A percentile compares a stretch with the other conserved stretches of the same genome.
Conservation (phyloP, 2,797 vertebrate species). For the Tokudaia muenninki region DNA sequence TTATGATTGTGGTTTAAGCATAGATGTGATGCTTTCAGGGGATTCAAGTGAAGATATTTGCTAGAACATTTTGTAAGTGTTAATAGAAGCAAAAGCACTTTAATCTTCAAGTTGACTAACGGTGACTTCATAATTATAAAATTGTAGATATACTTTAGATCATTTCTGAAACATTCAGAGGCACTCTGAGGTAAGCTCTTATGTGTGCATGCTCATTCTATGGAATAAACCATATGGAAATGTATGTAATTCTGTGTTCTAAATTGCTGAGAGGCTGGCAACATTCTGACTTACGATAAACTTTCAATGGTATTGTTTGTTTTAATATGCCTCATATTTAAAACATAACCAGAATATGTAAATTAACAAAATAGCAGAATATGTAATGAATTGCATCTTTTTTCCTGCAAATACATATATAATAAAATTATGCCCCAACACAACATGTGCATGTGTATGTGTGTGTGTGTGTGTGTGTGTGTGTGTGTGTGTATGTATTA, state of each 20-base stretch:
- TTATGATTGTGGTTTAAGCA: background rate
- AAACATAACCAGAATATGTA: background rate
- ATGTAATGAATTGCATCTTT: background rate
- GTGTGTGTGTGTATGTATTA: background rate
- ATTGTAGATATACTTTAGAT: constrained; percentile 66
- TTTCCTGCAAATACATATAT: background rate
- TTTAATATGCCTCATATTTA: constrained; percentile 6
- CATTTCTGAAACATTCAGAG: constrained; percentile 62
- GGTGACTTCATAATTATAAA: constrained; percentile 10
- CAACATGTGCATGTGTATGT: too few species aligned
- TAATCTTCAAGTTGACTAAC: constrained; percentile 28
- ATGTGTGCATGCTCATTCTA: background rate
- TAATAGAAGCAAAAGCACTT: background rate
- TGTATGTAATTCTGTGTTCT: background rate
- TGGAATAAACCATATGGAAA: background rate
- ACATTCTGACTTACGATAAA: background rate
- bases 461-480: too few species aligned
- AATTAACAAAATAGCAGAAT: background rate
- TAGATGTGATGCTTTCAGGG: background rate
- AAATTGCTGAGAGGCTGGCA: background rate
- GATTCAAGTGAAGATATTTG: background rate
- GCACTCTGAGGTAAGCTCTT: constrained; percentile 35
- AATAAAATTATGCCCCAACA: background rate
- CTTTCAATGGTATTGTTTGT: background rate
- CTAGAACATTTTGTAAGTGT: background rate